A percentile compares a stretch with the other conserved stretches of the same genome.
Conservation (phyloP, 2,113 vertebrate genomes). For the Apodemus sylvaticus region DNA sequence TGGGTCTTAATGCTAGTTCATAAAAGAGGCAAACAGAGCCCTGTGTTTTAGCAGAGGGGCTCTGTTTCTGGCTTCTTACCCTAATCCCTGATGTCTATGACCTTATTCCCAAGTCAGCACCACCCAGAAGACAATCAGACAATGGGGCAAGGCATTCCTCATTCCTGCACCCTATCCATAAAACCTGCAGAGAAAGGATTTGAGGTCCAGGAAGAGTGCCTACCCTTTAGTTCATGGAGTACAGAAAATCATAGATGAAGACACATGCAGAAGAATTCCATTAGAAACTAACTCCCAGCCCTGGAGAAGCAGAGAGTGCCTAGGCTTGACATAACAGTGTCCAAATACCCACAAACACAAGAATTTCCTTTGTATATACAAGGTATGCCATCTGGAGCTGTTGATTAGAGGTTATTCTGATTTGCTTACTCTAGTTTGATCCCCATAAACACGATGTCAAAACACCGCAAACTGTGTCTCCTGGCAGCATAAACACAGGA, state of each 20-base stretch:
- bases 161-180: neutral
- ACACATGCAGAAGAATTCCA: neutral
- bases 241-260: neutral
- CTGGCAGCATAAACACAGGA: neutral
- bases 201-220: neutral
- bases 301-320: neutral
- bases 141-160: neutral
- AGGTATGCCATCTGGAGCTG: neutral
- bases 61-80: slow-evolving; percentile 4
- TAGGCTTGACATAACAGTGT: neutral
- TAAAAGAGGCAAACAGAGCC: neutral
- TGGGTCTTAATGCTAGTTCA: neutral
- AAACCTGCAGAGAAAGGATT: neutral
- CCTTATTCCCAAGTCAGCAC: slow-evolving; percentile 37
- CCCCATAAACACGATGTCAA: slow-evolving; percentile 29
- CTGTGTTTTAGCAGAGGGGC: neutral
- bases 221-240: neutral
- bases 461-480: neutral
- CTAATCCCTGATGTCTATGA: neutral
- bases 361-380: neutral
- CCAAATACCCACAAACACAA: neutral
- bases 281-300: slow-evolving; percentile 5
- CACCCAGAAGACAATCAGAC: slow-evolving; percentile 44
- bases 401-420: slow-evolving; percentile 31
- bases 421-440: neutral